Conservation (phyloP, 2,888 invertebrate genomes). For the Allygus modestus region DNA sequence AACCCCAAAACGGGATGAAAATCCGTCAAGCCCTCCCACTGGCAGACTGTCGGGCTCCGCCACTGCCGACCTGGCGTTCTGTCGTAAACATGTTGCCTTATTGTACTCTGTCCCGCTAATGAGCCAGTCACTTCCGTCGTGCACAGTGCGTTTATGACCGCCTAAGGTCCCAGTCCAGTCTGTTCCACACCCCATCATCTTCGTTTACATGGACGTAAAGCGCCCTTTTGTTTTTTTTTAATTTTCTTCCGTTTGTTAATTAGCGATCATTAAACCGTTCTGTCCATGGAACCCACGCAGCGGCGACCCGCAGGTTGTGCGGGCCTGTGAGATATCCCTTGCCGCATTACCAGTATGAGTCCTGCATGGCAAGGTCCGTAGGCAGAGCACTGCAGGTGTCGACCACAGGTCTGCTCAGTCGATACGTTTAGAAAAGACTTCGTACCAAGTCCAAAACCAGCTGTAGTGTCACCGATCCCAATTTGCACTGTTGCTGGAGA, state of each 20-base stretch:
- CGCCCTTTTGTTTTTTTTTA: constrained; percentile 7
- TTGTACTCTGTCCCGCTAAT: neutral
- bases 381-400: no score
- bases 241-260: constrained; percentile 25
- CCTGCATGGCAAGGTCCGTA: no score
- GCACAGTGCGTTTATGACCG: constrained; percentile 5
- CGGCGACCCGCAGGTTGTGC: no score
- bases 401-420: no score
- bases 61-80: neutral
- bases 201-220: constrained; percentile 22
- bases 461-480: no score
- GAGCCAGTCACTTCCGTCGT: constrained; percentile 26
- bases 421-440: no score
- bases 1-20: no score
- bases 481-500: no score
- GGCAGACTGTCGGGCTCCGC: neutral
- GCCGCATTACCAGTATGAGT: no score
- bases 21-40: no score
- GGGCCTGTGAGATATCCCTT: no score
- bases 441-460: no score
- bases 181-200: constrained; percentile 39
- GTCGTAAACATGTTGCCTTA: constrained; percentile 38
- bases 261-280: constrained; percentile 10
- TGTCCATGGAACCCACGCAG: neutral
- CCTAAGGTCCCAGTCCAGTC: constrained; percentile 16